These are phyloP conservation scores for Tachysurus fulvidraco DNA, from an alignment of 2,113 vertebrate genomes.

Conservation along the genomic window DNA sequence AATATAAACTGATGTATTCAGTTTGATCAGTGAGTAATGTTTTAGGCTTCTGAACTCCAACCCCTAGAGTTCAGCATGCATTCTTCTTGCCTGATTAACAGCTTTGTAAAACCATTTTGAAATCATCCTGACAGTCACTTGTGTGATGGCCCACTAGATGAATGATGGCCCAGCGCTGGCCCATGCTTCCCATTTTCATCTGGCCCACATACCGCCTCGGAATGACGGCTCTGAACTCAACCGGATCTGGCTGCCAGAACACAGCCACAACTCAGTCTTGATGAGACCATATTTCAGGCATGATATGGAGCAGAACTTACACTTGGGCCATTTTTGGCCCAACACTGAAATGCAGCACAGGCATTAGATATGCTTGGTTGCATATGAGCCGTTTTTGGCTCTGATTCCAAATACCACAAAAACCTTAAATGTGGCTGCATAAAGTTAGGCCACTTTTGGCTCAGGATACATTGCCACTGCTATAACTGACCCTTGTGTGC, in stretches of 20 bases:
- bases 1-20: background rate
- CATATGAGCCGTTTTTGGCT: constrained; percentile 13
- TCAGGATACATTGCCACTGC: background rate
- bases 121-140: constrained; percentile 1
- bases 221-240: constrained; percentile 16
- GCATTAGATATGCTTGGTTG: constrained; percentile 23
- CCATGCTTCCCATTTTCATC: constrained; percentile 13
- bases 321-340: constrained; percentile 29
- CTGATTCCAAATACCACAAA: background rate
- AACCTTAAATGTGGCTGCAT: constrained; percentile 11
- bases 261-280: constrained; percentile 30
- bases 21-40: background rate
- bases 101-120: constrained; percentile 2
- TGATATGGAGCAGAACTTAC: constrained; percentile 35
- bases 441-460: constrained; percentile 21
- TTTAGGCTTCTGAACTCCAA: background rate
- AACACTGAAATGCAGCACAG: constrained; percentile 19
- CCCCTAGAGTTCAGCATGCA: background rate
- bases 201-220: constrained; percentile 6
- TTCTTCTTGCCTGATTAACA: constrained; percentile 5
- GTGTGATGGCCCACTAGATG: constrained; percentile 7
- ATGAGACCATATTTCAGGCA: constrained; percentile 32
- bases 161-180: constrained; percentile 8
- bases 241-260: constrained; percentile 26
- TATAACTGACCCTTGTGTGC: background rate